Conservation (phyloP, 2,113 vertebrate species). For the Ceuthmochares aereus region DNA sequence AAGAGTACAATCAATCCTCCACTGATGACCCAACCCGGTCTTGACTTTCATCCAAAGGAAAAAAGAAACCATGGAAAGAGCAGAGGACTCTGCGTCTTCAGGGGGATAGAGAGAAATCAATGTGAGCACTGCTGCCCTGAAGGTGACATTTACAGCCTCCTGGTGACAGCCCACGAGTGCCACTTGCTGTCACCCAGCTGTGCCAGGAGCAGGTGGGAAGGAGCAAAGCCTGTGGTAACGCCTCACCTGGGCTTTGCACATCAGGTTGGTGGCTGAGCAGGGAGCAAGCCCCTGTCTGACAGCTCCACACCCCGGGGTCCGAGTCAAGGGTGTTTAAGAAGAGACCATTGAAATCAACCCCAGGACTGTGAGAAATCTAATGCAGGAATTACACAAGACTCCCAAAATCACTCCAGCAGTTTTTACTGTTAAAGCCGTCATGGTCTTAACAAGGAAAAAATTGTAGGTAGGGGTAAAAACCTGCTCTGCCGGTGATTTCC, state of each 20-base stretch:
- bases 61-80: not conserved
- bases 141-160: not conserved
- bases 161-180: not conserved
- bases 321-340: not conserved
- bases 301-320: not conserved
- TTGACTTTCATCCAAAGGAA: not conserved
- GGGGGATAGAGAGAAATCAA: too few species aligned
- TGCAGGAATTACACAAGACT: not conserved
- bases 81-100: too few species aligned
- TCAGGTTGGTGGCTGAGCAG: not conserved
- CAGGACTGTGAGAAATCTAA: not conserved
- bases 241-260: not conserved
- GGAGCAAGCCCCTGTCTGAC: fast-evolving
- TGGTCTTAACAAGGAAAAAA: not conserved
- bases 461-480: not conserved
- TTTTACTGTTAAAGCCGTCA: not conserved
- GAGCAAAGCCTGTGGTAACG: not conserved
- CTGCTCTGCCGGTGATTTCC: not conserved
- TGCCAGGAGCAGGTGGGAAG: fast-evolving
- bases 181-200: not conserved
- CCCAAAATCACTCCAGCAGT: not conserved
- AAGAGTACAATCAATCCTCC: not conserved
- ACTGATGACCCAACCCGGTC: not conserved
- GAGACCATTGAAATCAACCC: not conserved
- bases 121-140: not conserved